Evolutionary conservation across 1,140 invertebrate species (phyloP).

Genomic region (Lucilia sericata): DNA sequence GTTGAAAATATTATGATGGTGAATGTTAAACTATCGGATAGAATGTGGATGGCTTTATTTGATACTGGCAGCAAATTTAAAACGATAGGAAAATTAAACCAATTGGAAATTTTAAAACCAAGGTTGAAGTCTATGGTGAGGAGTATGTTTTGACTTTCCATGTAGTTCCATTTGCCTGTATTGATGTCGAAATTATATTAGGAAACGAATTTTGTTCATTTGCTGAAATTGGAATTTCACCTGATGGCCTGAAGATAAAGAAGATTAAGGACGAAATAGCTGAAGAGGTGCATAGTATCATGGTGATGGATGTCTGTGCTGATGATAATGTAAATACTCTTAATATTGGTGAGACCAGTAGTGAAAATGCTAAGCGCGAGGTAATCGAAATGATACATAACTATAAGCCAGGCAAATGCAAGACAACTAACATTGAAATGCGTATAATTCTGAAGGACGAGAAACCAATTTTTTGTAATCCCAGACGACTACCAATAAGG

Average conservation of each 20-base stretch:
- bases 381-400: constrained; percentile 24
- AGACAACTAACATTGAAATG: constrained; percentile 46
- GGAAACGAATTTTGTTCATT: neutral
- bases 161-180: neutral
- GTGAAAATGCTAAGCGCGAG: constrained; percentile 38
- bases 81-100: neutral
- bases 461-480: constrained; percentile 49
- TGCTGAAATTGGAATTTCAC: neutral
- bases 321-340: neutral
- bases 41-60: neutral
- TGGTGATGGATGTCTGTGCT: neutral
- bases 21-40: neutral
- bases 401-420: neutral
- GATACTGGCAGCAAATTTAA: neutral
- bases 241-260: neutral
- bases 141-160: neutral
- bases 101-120: neutral
- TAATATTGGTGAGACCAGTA: neutral
- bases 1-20: too few species aligned
- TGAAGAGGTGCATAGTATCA: neutral
- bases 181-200: neutral
- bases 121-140: neutral
- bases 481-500: constrained; percentile 45
- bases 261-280: neutral
- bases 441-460: constrained; percentile 53